Evolutionary conservation across 2,113 vertebrate genomes (phyloP), one percentile per base, ranked within the genome.

Genomic region (Tylochromis polylepis): DNA sequence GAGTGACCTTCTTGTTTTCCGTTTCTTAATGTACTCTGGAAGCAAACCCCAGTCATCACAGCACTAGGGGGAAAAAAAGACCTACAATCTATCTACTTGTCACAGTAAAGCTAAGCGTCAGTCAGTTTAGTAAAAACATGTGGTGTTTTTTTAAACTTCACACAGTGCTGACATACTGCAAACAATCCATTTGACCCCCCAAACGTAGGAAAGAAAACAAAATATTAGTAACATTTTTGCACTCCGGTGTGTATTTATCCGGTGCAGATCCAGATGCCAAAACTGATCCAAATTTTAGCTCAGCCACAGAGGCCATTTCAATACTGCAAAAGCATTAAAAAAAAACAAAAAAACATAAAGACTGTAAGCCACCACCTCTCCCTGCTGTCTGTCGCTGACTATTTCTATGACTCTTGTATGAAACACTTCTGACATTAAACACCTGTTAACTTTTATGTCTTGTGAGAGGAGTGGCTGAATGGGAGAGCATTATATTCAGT

Each of bases 381-480:
- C 89, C 91, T 34, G 85, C 92, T 59, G 92, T 93, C 94, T 93
- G 94, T 95, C 95, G 41, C 83, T 77, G 86, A 58, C 56, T 81
- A 94, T 95, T 95, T 94, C 90, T 88, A 16, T 22, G 85, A 84
- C 85, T 90, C 86, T 89, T 81, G 10, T 57, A 81, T 88, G 85
- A 95, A 95, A 87, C 91, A 59, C 87, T 94, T 91, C 85, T 94
- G 95, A 95, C 95, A 82, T 95, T 95, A 91, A 95, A 95, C 95
- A 95, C 95, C 95, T 95, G 95, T 95, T 95, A 95, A 95, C 94
- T 94, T 95, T 95, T 95, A 95, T 93, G 94, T 91, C 79, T 90
- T 90, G 89, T 88, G 90, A 95, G 93, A 92, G 92, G 91, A 92
- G 87, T 65, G 89, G 88, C 88, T 94, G 93, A 94, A 94, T 89